Evolutionary conservation across 1,140 invertebrate genomes (phyloP), one percentile per base, ranked within the genome.

Genomic region (Rhagoletis zephyria): DNA sequence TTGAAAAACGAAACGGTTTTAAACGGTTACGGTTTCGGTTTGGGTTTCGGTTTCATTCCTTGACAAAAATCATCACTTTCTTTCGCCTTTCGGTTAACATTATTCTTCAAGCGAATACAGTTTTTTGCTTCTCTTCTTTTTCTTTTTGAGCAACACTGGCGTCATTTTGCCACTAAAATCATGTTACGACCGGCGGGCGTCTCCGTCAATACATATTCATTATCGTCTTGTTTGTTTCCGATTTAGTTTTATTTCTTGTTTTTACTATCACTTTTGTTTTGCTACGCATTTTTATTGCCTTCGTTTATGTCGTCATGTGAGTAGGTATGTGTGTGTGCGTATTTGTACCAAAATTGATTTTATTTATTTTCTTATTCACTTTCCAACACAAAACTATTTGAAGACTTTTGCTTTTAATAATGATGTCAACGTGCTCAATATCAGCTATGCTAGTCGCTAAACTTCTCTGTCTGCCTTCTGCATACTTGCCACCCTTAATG

Each of bases 191-290:
- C 5, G 67, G 40, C 67, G 42, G 67, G 67, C 67, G 67, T 74
- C 67, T 45, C 40, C 16, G 16, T 16, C 12, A 0, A 30, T 30
- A 30, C 30, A 30, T 30, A 30, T 30, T 30, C 40, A 48, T 48
- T 14, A 48, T 14, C 45, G 12, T 74, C 67, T 74, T 48, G 14
- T 74, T 74, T 74, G 67, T 74, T 16, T 14, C 16, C 67, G 45
- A 45, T 45, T 48, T 6, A 3, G 4, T 48, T 45, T 42, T 6
- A 19, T 3, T 67, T 3, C 7, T 2, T 67, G 19, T 67, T 14
- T 56, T 48, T 63, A 63, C 67, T 14, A 74, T 48, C 67, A 4
- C 42, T 74, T 74, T 74, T 74, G 67, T 74, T 74, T 74, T 74
- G 67, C 40, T 74, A 74, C 67, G 42, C 40, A 74, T 16, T 74